Percentiles rank a stretch among this genome's conserved stretches.
Conservation (phyloP, 2,888 invertebrate species). For the Lycaena phlaeas region DNA sequence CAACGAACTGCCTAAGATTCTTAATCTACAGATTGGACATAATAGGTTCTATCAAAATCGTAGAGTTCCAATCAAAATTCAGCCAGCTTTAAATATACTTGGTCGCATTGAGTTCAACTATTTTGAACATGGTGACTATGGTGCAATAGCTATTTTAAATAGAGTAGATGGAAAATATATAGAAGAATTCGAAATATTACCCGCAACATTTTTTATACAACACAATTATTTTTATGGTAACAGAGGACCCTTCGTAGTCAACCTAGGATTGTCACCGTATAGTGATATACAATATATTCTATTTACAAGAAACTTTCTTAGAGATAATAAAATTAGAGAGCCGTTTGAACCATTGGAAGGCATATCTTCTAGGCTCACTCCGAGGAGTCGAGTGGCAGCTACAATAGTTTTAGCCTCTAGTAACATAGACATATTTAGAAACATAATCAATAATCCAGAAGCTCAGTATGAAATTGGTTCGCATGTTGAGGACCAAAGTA, state of each 20-base stretch:
- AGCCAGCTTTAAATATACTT: constrained; percentile 85
- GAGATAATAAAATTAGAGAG: constrained; percentile 88
- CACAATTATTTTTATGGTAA: constrained; percentile 94
- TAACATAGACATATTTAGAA: constrained; percentile 90
- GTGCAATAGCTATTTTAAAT: constrained; percentile 89
- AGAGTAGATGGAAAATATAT: constrained; percentile 73
- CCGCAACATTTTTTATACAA: constrained; percentile 80
- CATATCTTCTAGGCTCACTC: constrained; percentile 81
- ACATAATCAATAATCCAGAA: constrained; percentile 91
- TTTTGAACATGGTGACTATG: constrained; percentile 86
- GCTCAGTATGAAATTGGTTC: constrained; percentile 96
- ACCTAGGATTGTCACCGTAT: constrained; percentile 90
- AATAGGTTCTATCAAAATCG: constrained; percentile 86
- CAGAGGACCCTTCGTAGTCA: constrained; percentile 89
- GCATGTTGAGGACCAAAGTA: constrained; percentile 94
- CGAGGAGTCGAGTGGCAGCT: constrained; percentile 93
- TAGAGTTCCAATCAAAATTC: constrained; percentile 82
- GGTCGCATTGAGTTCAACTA: constrained; percentile 90
- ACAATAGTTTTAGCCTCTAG: constrained; percentile 92
- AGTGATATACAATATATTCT: constrained; percentile 85
- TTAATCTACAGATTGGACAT: constrained; percentile 85
- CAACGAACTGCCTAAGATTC: constrained; percentile 61
- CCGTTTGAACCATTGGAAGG: constrained; percentile 82
- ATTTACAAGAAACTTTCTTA: constrained; percentile 90
- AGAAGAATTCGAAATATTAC: constrained; percentile 85